Percentiles rank a stretch among this genome's conserved stretches.
Conservation (phyloP, 2,113 vertebrate species). For the Formicarius rufipectus region DNA sequence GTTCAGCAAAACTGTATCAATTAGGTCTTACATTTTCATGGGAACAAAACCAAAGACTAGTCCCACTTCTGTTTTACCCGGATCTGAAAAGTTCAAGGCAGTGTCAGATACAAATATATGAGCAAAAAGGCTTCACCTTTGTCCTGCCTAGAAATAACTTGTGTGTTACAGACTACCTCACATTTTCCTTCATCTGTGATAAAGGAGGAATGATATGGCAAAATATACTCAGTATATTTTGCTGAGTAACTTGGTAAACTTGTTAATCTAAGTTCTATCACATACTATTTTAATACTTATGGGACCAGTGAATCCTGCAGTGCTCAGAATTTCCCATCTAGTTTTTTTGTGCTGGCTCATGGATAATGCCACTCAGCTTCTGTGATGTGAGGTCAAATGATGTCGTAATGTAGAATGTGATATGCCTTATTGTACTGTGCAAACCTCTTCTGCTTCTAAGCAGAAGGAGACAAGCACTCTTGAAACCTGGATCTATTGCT, state of each 20-base stretch:
- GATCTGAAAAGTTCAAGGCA: not conserved
- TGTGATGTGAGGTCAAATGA: not conserved
- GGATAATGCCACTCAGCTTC: not conserved
- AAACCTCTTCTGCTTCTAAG: not conserved
- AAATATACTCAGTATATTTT: too few relatives aligned
- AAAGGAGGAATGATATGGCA: not conserved
- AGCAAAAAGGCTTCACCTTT: not conserved
- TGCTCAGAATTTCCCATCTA: not conserved
- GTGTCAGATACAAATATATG: not conserved
- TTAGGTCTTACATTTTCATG: not conserved
- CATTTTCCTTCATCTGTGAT: not conserved
- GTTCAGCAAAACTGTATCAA: not conserved
- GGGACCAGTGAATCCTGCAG: not conserved
- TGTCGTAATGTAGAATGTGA: not conserved
- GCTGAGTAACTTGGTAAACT: not conserved
- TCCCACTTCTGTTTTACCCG: not conserved
- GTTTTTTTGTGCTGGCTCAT: not conserved
- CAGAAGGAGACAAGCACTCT: not conserved
- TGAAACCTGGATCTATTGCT: not conserved
- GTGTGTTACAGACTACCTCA: not conserved
- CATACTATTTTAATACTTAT: not conserved
- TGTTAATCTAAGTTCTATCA: too few relatives aligned
- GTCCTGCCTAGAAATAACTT: not conserved
- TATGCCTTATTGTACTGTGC: not conserved
- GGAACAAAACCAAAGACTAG: not conserved